Base-by-base conservation (phyloP, 1,140 invertebrate genomes). In the Zaprionus nigranus region DNA sequence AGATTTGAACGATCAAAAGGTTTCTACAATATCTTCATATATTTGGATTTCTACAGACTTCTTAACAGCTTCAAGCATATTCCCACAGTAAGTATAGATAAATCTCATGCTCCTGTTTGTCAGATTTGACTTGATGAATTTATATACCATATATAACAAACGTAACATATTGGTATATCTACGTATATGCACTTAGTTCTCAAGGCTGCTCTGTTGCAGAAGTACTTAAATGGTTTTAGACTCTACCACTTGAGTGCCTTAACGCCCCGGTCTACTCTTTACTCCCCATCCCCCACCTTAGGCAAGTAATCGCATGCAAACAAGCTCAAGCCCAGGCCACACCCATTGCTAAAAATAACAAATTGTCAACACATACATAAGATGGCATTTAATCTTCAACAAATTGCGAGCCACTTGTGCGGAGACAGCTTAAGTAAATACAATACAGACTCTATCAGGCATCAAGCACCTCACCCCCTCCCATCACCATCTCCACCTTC, bases 381-480 rank as follows among this genome's bases (percentile, higher is more conserved):
- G 85, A 85, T 75, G 85, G 82, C 85, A 79, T 85, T 90, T 90
- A 90, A 90, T 90, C 85, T 90, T 90, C 85, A 90, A 80, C 85
- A 85, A 90, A 90, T 90, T 90, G 85, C 67, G 54, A 85, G 80
- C 66, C 85, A 90, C 85, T 90, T 85, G 85, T 86, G 75, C 79
- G 46, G 46, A 74, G 85, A 90, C 85, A 82, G 86, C 79, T 90
- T 85, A 75, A 79, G 79, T 85, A 90, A 90, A 90, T 90, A 90
- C 75, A 81, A 85, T 58, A 62, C 69, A 12, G 75, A 70, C 75
- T 71, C 71, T 73, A 61, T 63, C 69, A 75, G 54, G 60, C 54
- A 49, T 28, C 46, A 54, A 43, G 46, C 57, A 38, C 22, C 53
- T 43, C 28, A 30, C 58, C 40, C 54, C 22, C 7, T 6, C n/a